phyloP scores from a whole-genome alignment of 2,113 vertebrate genomes.

The Chlorocebus sabaeus region DNA sequence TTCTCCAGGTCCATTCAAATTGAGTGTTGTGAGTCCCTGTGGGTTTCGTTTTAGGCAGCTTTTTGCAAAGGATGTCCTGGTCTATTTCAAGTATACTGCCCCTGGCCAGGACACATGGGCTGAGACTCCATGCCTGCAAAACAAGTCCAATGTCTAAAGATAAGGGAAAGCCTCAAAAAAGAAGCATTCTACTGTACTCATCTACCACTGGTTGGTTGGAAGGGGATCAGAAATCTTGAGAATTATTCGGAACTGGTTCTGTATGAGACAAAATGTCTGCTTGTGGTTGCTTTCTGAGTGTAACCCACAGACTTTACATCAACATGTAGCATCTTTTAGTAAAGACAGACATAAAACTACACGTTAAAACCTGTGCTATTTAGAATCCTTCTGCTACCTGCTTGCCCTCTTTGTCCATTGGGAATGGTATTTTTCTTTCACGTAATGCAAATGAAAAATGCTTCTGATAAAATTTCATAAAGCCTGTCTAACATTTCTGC shows the following conservation, averaged over 20 bases:
- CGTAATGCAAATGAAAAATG: background rate
- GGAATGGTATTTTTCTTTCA: conserved; percentile 10
- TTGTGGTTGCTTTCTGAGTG: conserved; percentile 37
- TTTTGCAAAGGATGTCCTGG: background rate
- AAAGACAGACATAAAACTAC: conserved; percentile 49
- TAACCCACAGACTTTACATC: conserved; percentile 19
- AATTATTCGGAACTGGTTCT: background rate
- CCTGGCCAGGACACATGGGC: background rate
- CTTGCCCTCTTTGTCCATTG: background rate
- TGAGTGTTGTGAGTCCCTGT: background rate
- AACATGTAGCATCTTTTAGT: background rate
- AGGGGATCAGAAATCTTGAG: background rate
- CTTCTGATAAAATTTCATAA: background rate
- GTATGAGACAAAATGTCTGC: conserved; percentile 16
- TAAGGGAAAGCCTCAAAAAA: background rate
- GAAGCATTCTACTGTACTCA: background rate
- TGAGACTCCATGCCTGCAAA: background rate
- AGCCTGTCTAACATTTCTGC: conserved; percentile 20
- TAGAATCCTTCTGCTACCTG: background rate
- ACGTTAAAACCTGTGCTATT: conserved; percentile 31
- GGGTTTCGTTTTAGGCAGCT: background rate
- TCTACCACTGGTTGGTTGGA: background rate
- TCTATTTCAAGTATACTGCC: background rate
- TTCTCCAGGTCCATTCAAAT: background rate
- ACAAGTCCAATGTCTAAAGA: background rate